phyloP scores from a whole-genome alignment of 2,888 invertebrate species.

The Serrognathus titanus region DNA sequence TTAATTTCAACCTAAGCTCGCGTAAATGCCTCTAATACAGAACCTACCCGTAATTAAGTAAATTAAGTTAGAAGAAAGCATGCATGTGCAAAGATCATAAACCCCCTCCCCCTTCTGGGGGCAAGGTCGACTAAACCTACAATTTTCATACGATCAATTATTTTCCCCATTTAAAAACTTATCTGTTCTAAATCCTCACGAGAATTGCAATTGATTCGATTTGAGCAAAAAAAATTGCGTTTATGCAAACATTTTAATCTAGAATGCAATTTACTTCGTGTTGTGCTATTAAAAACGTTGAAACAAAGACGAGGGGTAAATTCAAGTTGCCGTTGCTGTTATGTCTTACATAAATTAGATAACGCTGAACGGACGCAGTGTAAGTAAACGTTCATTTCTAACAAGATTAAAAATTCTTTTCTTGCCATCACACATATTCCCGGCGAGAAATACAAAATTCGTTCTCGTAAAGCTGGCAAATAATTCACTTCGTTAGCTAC shows the following conservation, averaged over 20 bases:
- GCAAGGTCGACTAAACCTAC: conserved; percentile 1
- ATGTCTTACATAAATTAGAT: conserved; percentile 10
- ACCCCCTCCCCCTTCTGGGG: background rate
- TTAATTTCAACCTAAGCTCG: conserved; percentile 11
- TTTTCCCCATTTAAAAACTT: conserved; percentile 10
- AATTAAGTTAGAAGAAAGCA: conserved; percentile 27
- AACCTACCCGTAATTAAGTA: conserved; percentile 27
- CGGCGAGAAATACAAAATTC: background rate
- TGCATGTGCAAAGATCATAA: conserved; percentile 24
- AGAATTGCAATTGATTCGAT: no score
- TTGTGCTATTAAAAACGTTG: no score
- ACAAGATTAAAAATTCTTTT: conserved; percentile 13
- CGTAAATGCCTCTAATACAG: conserved; percentile 29
- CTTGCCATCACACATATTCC: conserved; percentile 4
- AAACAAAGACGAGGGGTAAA: background rate
- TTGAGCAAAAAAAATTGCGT: no score
- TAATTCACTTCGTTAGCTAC: no score
- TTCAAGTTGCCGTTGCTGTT: conserved; percentile 1
- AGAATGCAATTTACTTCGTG: no score
- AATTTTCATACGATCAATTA: conserved; percentile 9
- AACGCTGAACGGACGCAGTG: background rate
- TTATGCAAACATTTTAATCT: conserved; percentile 5
- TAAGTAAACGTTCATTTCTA: conserved; percentile 1
- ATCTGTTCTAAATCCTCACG: conserved; percentile 1
- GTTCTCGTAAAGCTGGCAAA: background rate